A percentile compares a stretch with the other conserved stretches of the same genome.
These are phyloP conservation scores for Gila orcuttii DNA, from an alignment of 2,113 vertebrate genomes.

Conservation along the genomic window DNA sequence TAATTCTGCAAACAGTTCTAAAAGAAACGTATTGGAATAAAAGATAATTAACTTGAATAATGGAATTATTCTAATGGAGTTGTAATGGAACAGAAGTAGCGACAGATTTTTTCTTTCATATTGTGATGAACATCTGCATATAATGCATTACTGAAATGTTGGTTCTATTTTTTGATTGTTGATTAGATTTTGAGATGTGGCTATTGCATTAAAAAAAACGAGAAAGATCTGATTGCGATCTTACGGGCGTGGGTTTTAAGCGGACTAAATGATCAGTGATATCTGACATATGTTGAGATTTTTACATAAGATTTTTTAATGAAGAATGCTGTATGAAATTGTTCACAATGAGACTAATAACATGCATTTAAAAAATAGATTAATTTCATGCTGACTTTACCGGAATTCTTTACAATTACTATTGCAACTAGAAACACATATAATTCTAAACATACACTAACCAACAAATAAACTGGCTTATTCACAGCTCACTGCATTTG, in stretches of 20 bases:
- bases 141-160: neutral
- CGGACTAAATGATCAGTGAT: neutral
- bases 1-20: no score
- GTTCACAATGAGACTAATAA: no score
- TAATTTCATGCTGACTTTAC: no score
- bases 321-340: no score
- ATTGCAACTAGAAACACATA: neutral
- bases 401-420: no score
- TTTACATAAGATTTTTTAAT: neutral
- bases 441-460: neutral
- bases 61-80: neutral
- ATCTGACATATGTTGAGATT: neutral
- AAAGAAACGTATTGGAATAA: neutral
- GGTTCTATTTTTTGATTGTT: no score
- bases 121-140: neutral
- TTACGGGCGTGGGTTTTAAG: neutral
- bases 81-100: neutral
- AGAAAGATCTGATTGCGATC: no score
- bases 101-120: neutral
- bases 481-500: neutral
- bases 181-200: no score
- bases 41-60: neutral
- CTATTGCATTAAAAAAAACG: neutral
- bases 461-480: neutral
- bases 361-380: no score